Percentiles rank a stretch among this genome's conserved stretches.
Evolutionary conservation across 92 coral and sea anemone genomes (phyloP).

Genomic region (Blastomussa wellsi): DNA sequence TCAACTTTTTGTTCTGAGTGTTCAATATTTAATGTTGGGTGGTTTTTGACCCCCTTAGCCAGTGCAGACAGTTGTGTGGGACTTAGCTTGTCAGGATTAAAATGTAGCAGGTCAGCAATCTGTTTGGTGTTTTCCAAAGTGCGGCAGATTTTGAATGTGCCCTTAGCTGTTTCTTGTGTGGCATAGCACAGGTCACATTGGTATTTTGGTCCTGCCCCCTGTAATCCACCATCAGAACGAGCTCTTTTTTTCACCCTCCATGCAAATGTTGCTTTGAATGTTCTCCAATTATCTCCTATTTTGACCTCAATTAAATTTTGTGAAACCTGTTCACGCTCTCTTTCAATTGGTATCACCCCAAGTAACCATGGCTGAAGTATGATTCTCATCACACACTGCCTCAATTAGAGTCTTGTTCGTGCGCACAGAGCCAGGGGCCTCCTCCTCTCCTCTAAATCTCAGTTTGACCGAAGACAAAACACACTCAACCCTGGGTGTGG

Average conservation of each 20-base stretch:
- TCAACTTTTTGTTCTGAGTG: conserved; percentile 42
- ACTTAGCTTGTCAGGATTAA: conserved; percentile 36
- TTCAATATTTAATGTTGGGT: conserved; percentile 35
- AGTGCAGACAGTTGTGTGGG: conserved; percentile 31
- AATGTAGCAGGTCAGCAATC: conserved; percentile 27
- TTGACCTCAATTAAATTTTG: too few species aligned
- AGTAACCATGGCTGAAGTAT: too few species aligned
- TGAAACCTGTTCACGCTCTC: too few species aligned
- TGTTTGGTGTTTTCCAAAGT: conserved; percentile 36
- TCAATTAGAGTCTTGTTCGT: too few species aligned
- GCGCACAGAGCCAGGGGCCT: too few species aligned
- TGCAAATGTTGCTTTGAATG: conserved; percentile 35
- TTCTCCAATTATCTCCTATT: too few species aligned
- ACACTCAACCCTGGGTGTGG: too few species aligned
- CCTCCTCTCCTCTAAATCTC: too few species aligned
- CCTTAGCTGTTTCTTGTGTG: conserved; percentile 48
- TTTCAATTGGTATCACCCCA: too few species aligned
- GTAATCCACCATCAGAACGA: conserved; percentile 41
- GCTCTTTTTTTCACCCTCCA: conserved; percentile 44
- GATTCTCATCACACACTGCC: too few species aligned
- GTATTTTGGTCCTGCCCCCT: conserved; percentile 46
- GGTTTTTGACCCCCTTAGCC: conserved; percentile 40
- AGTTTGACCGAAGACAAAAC: too few species aligned
- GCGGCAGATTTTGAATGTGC: conserved; percentile 16
- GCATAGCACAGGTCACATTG: conserved; percentile 50